Percentiles rank a stretch among this genome's conserved stretches.
These are phyloP conservation scores for Tiliacea citrago DNA, from an alignment of 2,888 invertebrate genomes.

Conservation along the genomic window DNA sequence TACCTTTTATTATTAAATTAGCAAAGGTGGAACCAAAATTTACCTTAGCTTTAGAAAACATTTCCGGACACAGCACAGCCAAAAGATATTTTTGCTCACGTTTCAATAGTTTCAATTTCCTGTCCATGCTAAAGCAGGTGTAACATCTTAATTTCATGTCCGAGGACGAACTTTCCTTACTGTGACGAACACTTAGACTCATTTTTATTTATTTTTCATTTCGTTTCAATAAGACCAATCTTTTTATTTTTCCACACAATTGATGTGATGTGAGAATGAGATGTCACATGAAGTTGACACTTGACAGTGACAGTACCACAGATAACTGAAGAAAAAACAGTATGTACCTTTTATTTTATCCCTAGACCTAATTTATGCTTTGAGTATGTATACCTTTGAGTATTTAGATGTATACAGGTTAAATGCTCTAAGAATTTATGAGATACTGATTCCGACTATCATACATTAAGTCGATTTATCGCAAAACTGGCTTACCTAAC, in stretches of 20 bases:
- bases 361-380: no score
- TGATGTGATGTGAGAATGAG: not conserved
- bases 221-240: not conserved
- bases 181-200: conserved; percentile 12
- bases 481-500: no score
- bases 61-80: conserved; percentile 25
- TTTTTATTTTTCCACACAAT: not conserved
- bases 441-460: no score
- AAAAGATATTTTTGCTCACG: conserved; percentile 18
- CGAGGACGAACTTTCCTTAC: not conserved
- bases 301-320: no score
- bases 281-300: no score
- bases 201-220: conserved; percentile 21
- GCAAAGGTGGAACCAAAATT: not conserved
- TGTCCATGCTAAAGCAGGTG: conserved; percentile 26
- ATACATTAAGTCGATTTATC: no score
- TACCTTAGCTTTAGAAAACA: conserved; percentile 29
- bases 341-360: no score
- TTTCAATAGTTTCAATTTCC: conserved; percentile 20
- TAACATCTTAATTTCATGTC: conserved; percentile 25
- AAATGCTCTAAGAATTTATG: no score
- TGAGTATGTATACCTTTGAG: no score
- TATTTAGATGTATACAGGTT: no score
- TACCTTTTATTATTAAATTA: not conserved
- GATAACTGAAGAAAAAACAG: no score